phyloP scores from a whole-genome alignment of 2,797 vertebrate species.

The Meda fulgida region DNA sequence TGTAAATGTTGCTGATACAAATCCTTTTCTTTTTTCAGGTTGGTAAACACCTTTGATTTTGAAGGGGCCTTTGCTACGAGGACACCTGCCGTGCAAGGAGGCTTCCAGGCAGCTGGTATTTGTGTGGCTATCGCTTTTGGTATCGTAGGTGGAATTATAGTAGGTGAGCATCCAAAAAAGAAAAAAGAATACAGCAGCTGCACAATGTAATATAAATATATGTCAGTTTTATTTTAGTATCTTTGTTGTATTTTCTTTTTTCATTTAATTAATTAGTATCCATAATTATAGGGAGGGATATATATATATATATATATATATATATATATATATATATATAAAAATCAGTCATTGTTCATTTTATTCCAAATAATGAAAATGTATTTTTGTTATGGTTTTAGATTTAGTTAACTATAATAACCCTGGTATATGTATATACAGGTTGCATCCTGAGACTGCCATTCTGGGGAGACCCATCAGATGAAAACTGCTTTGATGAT shows the following conservation, averaged over 20 bases:
- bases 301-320: no score
- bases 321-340: no score
- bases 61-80: slow-evolving; percentile 60
- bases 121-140: slow-evolving; percentile 89
- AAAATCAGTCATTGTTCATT: background rate
- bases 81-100: slow-evolving; percentile 79
- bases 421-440: slow-evolving; percentile 60
- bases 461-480: slow-evolving; percentile 88
- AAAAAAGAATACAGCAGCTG: background rate
- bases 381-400: background rate
- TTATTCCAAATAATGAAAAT: background rate
- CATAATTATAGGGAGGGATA: no score
- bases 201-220: background rate
- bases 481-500: slow-evolving; percentile 94
- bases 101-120: slow-evolving; percentile 87
- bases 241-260: no score
- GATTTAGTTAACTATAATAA: background rate
- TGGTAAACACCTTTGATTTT: slow-evolving; percentile 78
- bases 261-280: no score
- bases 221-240: background rate
- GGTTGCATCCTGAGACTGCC: slow-evolving; percentile 89
- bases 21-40: slow-evolving; percentile 68
- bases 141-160: slow-evolving; percentile 83
- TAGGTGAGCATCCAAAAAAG: slow-evolving; percentile 81
- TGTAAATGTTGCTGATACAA: background rate